Evolutionary conservation across 2,888 invertebrate genomes (phyloP).

Genomic region (Catocala sponsa): DNA sequence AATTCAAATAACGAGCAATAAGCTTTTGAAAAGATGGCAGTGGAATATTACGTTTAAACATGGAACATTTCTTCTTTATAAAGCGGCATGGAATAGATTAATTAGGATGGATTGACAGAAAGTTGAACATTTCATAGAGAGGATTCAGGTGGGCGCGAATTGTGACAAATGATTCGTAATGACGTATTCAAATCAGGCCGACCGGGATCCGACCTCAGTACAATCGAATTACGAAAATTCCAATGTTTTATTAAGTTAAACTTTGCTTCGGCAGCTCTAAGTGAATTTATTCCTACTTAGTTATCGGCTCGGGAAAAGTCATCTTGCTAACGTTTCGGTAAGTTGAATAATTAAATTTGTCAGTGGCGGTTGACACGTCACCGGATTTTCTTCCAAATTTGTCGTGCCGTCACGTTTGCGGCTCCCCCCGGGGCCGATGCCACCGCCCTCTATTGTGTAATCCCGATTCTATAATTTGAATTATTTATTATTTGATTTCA

Average conservation of each 20-base stretch:
- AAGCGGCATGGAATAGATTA: background rate
- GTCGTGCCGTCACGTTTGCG: constrained; percentile 79
- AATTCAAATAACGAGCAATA: too few relatives aligned
- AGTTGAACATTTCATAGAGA: constrained; percentile 30
- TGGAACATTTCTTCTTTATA: constrained; percentile 3
- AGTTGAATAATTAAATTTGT: constrained; percentile 88
- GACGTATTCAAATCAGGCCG: constrained; percentile 83
- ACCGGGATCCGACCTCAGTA: constrained; percentile 74
- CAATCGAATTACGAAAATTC: constrained; percentile 86
- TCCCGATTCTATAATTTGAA: constrained; percentile 83
- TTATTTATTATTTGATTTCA: constrained; percentile 85
- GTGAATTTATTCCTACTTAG: constrained; percentile 88
- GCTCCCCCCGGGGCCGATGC: constrained; percentile 57
- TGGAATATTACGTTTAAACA: background rate
- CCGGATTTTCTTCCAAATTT: constrained; percentile 83
- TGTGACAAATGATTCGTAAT: constrained; percentile 75
- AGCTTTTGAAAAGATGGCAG: too few relatives aligned
- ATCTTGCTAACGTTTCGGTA: constrained; percentile 87
- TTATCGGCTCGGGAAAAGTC: constrained; percentile 86
- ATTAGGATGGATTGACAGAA: constrained; percentile 14
- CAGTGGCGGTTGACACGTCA: constrained; percentile 85
- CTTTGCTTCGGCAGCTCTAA: constrained; percentile 85
- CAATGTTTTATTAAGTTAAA: constrained; percentile 87
- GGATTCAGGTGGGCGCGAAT: constrained; percentile 48
- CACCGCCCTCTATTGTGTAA: constrained; percentile 72